Base-by-base conservation (phyloP, 2,888 invertebrate genomes). In the Cantharis rustica region DNA sequence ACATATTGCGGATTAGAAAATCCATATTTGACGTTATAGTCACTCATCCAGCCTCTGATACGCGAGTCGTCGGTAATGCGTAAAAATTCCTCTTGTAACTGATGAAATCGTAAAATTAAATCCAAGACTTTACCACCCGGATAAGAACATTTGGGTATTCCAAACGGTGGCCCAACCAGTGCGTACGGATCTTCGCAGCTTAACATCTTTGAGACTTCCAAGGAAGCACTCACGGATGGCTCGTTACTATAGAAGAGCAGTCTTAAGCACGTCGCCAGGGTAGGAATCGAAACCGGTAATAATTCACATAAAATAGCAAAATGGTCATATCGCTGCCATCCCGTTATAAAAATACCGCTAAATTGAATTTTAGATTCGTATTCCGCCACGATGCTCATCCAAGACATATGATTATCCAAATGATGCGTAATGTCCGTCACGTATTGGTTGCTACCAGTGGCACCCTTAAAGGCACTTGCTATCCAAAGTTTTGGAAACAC, bases 401-500 rank as follows among this genome's bases (percentile, higher is more conserved):
- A 96, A 9, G 91, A 90, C 68, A 91, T 89, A 85, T 95, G 92
- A 85, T 96, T 96, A 71, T 90, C 89, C 71, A 94, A 88, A 83
- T 96, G 94, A 71, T 92, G 90, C 2, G 87, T 88, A 2, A 92
- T 87, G 76, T 91, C 88, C 0, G 93, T 92, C 0, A 91, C 85
- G 16, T 89, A 89, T 73, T 90, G 88, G 78, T 85, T 85, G 71
- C 86, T 86, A 0, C 91, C 91, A 68, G 92, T 92, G 0, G 93
- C 93, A 0, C 96, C 97, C 89, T 96, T 97, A 84, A 93, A 97
- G 0, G 96, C 96, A 76, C 95, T 93, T 0, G 95, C 96, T 64
- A 94, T 90, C 95, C 96, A 96, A 17, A 96, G 88, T 61, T 90
- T 90, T 1, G 90, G 88, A 86, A 96, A 96, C 10, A 91, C 88